These are phyloP conservation scores for Lamellibrachia columna DNA, from an alignment of 2,888 invertebrate species.

Conservation along the genomic window DNA sequence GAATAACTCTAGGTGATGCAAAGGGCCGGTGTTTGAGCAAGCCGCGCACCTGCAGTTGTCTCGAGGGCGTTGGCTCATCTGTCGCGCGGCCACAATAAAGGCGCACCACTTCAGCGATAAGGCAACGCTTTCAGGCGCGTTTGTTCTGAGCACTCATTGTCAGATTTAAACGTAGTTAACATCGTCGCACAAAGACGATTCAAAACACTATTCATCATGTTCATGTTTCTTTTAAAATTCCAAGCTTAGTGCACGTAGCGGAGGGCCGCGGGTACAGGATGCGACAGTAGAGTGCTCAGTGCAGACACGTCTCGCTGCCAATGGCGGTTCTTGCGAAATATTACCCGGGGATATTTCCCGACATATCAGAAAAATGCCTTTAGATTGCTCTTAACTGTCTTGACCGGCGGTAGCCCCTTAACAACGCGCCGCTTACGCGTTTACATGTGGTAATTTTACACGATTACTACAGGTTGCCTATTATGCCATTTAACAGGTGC, in stretches of 20 bases:
- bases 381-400: no score
- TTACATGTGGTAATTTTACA: no score
- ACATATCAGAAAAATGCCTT: no score
- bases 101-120: neutral
- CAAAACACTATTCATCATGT: neutral
- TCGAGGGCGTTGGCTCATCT: neutral
- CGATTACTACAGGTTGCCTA: no score
- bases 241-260: neutral
- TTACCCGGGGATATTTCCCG: no score
- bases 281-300: neutral
- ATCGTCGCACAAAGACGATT: neutral
- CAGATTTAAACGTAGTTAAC: slow-evolving; percentile 1
- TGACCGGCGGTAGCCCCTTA: no score
- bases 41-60: neutral
- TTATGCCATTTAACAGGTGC: no score
- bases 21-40: neutral
- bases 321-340: no score
- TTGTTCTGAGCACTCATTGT: slow-evolving; percentile 9
- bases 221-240: neutral
- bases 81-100: neutral
- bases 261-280: neutral
- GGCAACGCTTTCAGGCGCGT: neutral
- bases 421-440: no score
- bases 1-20: neutral
- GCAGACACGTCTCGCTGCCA: no score